A percentile compares a stretch with the other conserved stretches of the same genome.
These are phyloP conservation scores for Poicephalus meyeri DNA, from an alignment of 2,113 vertebrate species.

Conservation along the genomic window DNA sequence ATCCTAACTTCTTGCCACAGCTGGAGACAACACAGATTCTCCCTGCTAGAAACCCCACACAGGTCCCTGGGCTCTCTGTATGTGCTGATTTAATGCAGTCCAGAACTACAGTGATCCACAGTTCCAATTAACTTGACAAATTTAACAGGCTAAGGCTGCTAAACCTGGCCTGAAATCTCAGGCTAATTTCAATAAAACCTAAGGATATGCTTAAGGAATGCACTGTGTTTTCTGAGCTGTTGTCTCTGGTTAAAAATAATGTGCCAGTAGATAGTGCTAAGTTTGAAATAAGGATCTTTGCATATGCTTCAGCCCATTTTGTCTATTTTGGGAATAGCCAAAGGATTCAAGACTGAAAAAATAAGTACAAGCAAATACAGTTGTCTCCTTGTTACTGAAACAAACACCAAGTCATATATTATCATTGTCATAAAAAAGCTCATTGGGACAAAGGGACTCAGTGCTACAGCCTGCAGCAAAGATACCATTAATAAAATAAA, in stretches of 20 bases:
- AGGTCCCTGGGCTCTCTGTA: background rate
- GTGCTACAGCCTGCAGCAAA: conserved; percentile 50
- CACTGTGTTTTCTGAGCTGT: background rate
- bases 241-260: background rate
- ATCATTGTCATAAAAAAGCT: conserved; percentile 46
- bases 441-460: conserved; percentile 10
- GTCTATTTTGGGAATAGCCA: background rate
- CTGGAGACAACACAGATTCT: background rate
- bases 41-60: background rate
- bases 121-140: background rate
- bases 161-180: background rate
- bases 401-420: conserved; percentile 40
- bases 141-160: background rate
- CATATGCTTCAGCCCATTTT: background rate
- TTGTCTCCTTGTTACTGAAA: conserved; percentile 25
- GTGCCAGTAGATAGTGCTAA: background rate
- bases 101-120: background rate
- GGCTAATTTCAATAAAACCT: background rate
- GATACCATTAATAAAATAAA: conserved; percentile 65
- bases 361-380: conserved; percentile 15
- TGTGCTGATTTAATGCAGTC: background rate
- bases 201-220: background rate
- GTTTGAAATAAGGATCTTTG: background rate
- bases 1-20: background rate
- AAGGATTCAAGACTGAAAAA: background rate